Evolutionary conservation across 2,797 vertebrate genomes (phyloP).

Genomic region (Pelobates cultripes): DNA sequence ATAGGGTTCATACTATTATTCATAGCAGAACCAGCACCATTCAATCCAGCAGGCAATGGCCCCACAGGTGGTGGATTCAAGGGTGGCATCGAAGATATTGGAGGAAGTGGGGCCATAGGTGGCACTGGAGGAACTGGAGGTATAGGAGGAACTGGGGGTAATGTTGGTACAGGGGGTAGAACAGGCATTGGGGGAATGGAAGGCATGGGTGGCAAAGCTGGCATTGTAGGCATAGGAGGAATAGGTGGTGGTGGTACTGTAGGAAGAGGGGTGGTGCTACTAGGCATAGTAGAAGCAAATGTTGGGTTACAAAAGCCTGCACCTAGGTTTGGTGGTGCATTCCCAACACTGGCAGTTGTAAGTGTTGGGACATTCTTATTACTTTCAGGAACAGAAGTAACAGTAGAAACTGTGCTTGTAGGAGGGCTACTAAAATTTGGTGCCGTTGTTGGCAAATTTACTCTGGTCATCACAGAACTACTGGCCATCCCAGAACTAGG

Average conservation of each 20-base stretch:
- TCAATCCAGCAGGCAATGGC: constrained; percentile 84
- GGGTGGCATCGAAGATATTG: constrained; percentile 88
- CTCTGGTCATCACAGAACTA: constrained; percentile 71
- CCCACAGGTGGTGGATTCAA: constrained; percentile 93
- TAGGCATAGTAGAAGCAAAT: constrained; percentile 86
- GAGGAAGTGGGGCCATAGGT: constrained; percentile 88
- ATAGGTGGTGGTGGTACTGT: constrained; percentile 87
- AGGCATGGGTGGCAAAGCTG: constrained; percentile 85
- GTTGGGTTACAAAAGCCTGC: constrained; percentile 85
- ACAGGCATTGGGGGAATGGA: constrained; percentile 90
- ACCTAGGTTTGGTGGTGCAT: constrained; percentile 85
- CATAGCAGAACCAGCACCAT: constrained; percentile 82
- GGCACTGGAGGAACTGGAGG: constrained; percentile 88
- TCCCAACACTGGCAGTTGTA: constrained; percentile 82
- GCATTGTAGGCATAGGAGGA: constrained; percentile 88
- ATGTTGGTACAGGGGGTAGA: constrained; percentile 87
- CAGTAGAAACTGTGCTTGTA: constrained; percentile 81
- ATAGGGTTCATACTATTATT: constrained; percentile 86
- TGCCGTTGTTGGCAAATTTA: constrained; percentile 78
- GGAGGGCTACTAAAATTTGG: constrained; percentile 87
- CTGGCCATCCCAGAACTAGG: constrained; percentile 74
- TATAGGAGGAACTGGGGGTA: constrained; percentile 89
- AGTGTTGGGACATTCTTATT: constrained; percentile 86
- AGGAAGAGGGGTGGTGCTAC: constrained; percentile 86
- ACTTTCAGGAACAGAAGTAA: constrained; percentile 87